Conservation (phyloP, 2,888 invertebrate species). For the Netelia melanura region DNA sequence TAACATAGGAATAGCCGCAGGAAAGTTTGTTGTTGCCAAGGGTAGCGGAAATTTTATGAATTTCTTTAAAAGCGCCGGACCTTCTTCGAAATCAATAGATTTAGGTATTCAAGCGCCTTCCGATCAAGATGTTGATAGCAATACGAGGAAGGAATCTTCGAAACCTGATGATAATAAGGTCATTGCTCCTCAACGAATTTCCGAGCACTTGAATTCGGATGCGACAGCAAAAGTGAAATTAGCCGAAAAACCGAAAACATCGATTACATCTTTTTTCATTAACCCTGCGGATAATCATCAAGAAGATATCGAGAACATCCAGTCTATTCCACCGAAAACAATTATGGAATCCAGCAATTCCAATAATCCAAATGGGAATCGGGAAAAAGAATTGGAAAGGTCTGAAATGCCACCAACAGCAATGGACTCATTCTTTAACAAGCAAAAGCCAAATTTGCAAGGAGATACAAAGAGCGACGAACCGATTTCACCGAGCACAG, state of each 20-base stretch:
- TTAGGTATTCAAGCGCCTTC: conserved; percentile 55
- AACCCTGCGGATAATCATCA: conserved; percentile 18
- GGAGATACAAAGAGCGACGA: conserved; percentile 7
- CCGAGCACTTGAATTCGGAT: not conserved
- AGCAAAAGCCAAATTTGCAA: conserved; percentile 21
- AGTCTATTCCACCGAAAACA: conserved; percentile 53
- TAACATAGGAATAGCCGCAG: conserved; percentile 86
- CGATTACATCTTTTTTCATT: conserved; percentile 33
- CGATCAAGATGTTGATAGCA: not conserved
- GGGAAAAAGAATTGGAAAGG: not conserved
- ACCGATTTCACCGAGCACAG: conserved; percentile 57
- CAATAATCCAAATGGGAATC: not conserved
- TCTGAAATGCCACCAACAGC: not conserved
- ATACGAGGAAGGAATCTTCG: not conserved
- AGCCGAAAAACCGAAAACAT: conserved; percentile 4
- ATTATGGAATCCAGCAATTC: conserved; percentile 13
- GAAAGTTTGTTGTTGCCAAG: conserved; percentile 83
- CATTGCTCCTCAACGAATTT: not conserved
- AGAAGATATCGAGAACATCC: not conserved
- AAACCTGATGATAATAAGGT: not conserved
- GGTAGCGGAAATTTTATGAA: conserved; percentile 79
- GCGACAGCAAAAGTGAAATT: not conserved
- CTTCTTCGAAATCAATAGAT: conserved; percentile 69
- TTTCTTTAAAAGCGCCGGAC: conserved; percentile 77
- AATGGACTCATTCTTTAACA: conserved; percentile 37